phyloP scores from a whole-genome alignment of 2,888 invertebrate genomes.

The Netelia virgata region DNA sequence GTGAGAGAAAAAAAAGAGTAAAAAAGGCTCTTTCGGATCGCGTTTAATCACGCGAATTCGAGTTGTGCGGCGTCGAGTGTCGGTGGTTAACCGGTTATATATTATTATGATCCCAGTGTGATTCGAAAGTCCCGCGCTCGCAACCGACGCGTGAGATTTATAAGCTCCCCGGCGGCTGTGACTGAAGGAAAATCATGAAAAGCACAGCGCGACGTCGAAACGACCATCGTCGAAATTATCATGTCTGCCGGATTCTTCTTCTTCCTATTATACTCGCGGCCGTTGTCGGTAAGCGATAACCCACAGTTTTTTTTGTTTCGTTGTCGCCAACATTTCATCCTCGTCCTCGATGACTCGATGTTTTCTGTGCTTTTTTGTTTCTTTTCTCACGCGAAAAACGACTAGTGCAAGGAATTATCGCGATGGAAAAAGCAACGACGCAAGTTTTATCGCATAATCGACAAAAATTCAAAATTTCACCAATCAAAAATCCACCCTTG shows the following conservation, averaged over 20 bases:
- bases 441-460: no score
- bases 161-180: conserved; percentile 48
- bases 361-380: no score
- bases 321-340: neutral
- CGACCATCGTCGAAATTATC: conserved; percentile 71
- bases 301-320: neutral
- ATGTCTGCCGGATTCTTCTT: conserved; percentile 72
- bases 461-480: no score
- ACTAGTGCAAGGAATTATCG: no score
- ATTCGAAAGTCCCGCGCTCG: conserved; percentile 67
- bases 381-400: no score
- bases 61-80: conserved; percentile 38
- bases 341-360: neutral
- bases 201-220: conserved; percentile 72
- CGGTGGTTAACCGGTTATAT: conserved; percentile 18
- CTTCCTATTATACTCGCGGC: conserved; percentile 77
- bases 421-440: no score
- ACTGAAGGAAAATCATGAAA: conserved; percentile 69
- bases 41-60: conserved; percentile 37
- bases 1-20: conserved; percentile 9
- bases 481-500: no score
- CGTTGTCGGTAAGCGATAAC: conserved; percentile 79
- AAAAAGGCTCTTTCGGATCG: conserved; percentile 27
- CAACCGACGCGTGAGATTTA: conserved; percentile 61
- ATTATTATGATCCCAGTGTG: conserved; percentile 70